A percentile compares a stretch with the other conserved stretches of the same genome.
Conservation (phyloP, 2,113 vertebrate genomes). For the Benitochromis conjunctus region DNA sequence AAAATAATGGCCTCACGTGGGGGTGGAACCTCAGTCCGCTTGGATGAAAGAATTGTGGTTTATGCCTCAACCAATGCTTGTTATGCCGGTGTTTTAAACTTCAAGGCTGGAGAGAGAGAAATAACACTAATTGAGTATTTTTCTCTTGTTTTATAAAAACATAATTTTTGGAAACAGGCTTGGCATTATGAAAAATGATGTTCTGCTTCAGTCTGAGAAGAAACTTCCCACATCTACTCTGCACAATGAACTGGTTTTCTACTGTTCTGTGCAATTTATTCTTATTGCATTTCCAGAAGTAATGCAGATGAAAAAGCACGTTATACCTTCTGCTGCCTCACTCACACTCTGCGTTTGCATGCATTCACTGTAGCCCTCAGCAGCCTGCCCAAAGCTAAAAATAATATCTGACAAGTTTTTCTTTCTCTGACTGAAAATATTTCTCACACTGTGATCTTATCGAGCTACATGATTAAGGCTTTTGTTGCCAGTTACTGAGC, state of each 20-base stretch:
- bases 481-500: not conserved
- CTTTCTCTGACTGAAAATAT: not conserved
- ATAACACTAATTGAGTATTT: not conserved
- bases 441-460: not conserved
- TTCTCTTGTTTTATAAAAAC: not conserved
- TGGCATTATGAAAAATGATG: not conserved
- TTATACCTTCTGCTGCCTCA: not conserved
- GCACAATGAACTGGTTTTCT: not conserved
- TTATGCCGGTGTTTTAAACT: not conserved
- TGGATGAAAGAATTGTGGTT: not conserved
- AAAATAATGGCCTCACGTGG: not conserved
- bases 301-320: not conserved
- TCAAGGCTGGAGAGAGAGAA: not conserved
- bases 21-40: not conserved
- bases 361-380: not conserved
- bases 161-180: not conserved
- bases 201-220: not conserved
- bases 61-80: not conserved
- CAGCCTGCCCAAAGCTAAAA: not conserved
- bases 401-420: not conserved
- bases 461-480: not conserved
- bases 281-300: not conserved
- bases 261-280: not conserved
- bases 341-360: not conserved
- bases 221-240: not conserved